Evolutionary conservation across 2,888 invertebrate genomes (phyloP), one percentile per base, ranked within the genome.

Genomic region (Orthonychiurus folsomi): DNA sequence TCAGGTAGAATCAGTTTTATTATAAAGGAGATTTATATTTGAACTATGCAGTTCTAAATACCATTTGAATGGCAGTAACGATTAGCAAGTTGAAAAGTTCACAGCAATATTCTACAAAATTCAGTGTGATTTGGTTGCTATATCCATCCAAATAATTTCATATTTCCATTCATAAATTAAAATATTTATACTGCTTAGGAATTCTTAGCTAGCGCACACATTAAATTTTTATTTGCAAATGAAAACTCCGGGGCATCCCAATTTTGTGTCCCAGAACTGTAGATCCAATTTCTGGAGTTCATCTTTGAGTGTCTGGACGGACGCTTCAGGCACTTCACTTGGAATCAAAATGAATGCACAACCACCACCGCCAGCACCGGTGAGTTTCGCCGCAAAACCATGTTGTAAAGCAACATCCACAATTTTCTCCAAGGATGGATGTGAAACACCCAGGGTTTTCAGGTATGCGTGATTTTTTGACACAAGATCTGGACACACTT

Each of bases 331-430:
- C 71, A 72, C n/a, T 23, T 75, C 65, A 1, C 78, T 77, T 1
- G 83, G 82, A 60, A 90, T 75, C 18, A 89, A 76, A 69, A 87
- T 80, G 70, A 85, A 84, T 0, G 85, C 87, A 75, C 85, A 93
- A 74, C 99, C 99, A 20, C 99, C 99, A 2, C 96, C 97, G 2
- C 99, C 99, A 2, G 96, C 97, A 15, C 99, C 99, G 0, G 99
- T 99, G 61, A 99, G 80, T 78, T 99, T 99, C 63, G 88, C 87
- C 64, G 85, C 84, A 61, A 94, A 84, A 0, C 84, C 85, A 73
- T 84, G 80, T 56, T 80, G 80, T 25, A 79, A 78, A 0, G 86
- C 84, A 62, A 87, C 84, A 0, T 79, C 78, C 58, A 89, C 85
- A 65, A 95, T 87, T 64, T 82, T 80, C 73, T 95, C 91, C 61